A percentile compares a stretch with the other conserved stretches of the same genome.
Conservation (phyloP, 2,113 vertebrate species). For the Melanotaenia duboulayi region DNA sequence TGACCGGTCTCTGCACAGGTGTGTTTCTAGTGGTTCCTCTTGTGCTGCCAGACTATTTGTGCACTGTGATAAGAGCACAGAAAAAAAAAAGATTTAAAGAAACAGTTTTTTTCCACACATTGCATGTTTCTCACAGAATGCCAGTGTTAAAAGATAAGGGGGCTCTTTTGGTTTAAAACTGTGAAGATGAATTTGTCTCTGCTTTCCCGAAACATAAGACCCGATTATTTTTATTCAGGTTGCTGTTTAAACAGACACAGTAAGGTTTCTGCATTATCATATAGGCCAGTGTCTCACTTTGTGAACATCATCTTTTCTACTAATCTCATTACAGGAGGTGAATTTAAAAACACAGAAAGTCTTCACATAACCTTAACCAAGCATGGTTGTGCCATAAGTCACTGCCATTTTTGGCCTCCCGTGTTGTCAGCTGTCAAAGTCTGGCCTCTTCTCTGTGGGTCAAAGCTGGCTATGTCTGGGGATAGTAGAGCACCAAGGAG, state of each 20-base stretch:
- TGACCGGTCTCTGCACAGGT: too few species aligned
- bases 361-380: conserved; percentile 36
- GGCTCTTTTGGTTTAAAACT: too few species aligned
- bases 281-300: conserved; percentile 8
- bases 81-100: too few species aligned
- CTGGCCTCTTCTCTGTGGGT: conserved; percentile 66
- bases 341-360: conserved; percentile 34
- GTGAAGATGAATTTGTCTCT: background rate
- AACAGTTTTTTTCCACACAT: background rate
- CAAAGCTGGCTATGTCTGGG: conserved; percentile 61
- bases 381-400: conserved; percentile 3
- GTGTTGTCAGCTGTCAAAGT: conserved; percentile 49
- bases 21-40: too few species aligned
- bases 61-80: too few species aligned
- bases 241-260: background rate
- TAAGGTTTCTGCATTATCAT: background rate
- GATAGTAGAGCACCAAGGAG: conserved; percentile 46
- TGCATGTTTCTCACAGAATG: background rate
- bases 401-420: conserved; percentile 29
- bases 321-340: conserved; percentile 15
- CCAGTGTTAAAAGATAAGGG: too few species aligned
- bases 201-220: background rate
- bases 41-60: too few species aligned
- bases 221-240: background rate
- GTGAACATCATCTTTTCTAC: conserved; percentile 2